Base-by-base conservation (phyloP, 2,888 invertebrate genomes). In the Drosophila bunnanda region DNA sequence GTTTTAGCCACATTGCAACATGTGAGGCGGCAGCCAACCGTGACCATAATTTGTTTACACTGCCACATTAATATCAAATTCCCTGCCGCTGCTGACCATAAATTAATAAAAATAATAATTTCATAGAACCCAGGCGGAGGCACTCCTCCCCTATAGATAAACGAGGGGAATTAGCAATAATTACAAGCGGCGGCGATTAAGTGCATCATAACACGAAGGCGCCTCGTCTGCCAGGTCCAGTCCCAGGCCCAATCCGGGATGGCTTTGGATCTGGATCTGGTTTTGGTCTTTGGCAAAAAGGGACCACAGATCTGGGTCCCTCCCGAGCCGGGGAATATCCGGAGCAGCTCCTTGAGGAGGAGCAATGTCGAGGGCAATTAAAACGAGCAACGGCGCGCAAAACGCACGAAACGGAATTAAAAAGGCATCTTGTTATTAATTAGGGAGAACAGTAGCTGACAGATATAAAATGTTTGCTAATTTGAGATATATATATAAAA, bases 361-460 rank as follows among this genome's bases (percentile, higher is more conserved):
- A 52, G 50, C 76, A 65, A 57, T 65, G 55, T 57, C 50, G 77
- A 67, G 84, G 75, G 83, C 89, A 85, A 89, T 85, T 85, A 89
- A 89, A 89, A 89, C 74, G 80, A 75, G 89, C 83, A 84, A 84
- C 85, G 64, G 88, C 82, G 85, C 90, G 85, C 89, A 89, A 87
- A 80, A 79, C 73, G 77, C 82, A 81, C 80, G 89, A 79, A 84
- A 79, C 67, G 77, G 83, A 81, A 89, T 89, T 86, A 86, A 86
- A 86, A 86, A 82, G 91, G 91, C 90, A 89, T 89, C 90, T 91
- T 90, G 90, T 90, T 91, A 91, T 90, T 90, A 90, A 90, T 90
- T 90, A 90, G 91, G 90, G 84, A 90, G 91, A 90, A 90, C 90
- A 91, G 90, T 91, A 90, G 90, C 91, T 91, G 91, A 90, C 90